These are phyloP conservation scores for Zaprionus bogoriensis DNA, from an alignment of 2,888 invertebrate species.

Conservation along the genomic window DNA sequence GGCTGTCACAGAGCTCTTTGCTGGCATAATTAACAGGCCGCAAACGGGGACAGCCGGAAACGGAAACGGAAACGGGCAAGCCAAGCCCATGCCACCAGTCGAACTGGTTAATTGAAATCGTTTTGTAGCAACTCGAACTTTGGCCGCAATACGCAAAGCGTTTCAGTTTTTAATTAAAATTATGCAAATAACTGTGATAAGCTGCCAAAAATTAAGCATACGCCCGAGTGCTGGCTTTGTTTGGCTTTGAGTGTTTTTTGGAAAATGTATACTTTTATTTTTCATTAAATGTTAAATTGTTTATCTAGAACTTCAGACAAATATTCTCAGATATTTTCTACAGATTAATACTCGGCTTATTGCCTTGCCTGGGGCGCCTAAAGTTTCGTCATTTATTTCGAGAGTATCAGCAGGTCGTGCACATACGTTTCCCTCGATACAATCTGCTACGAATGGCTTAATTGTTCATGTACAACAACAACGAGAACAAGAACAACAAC, in stretches of 20 bases:
- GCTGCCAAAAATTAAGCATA: slow-evolving; percentile 27
- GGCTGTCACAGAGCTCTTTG: slow-evolving; percentile 24
- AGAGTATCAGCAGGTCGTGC: slow-evolving; percentile 23
- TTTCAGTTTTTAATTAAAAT: slow-evolving; percentile 61
- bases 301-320: too few species aligned
- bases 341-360: neutral
- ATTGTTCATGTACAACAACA: slow-evolving; percentile 44
- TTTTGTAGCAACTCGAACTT: slow-evolving; percentile 17
- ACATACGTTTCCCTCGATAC: neutral
- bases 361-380: neutral
- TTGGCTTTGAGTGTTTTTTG: too few species aligned
- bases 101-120: slow-evolving; percentile 40
- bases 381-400: neutral
- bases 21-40: slow-evolving; percentile 45
- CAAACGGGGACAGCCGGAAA: neutral
- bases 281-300: too few species aligned
- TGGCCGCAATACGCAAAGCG: slow-evolving; percentile 16
- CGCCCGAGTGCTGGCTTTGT: slow-evolving; percentile 3
- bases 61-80: slow-evolving; percentile 39
- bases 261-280: too few species aligned
- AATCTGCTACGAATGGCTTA: slow-evolving; percentile 40
- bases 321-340: too few species aligned
- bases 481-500: neutral
- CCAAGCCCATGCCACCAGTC: neutral
- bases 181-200: slow-evolving; percentile 56